These are phyloP conservation scores for Chirona hameri DNA, from an alignment of 2,888 invertebrate species.

Conservation along the genomic window DNA sequence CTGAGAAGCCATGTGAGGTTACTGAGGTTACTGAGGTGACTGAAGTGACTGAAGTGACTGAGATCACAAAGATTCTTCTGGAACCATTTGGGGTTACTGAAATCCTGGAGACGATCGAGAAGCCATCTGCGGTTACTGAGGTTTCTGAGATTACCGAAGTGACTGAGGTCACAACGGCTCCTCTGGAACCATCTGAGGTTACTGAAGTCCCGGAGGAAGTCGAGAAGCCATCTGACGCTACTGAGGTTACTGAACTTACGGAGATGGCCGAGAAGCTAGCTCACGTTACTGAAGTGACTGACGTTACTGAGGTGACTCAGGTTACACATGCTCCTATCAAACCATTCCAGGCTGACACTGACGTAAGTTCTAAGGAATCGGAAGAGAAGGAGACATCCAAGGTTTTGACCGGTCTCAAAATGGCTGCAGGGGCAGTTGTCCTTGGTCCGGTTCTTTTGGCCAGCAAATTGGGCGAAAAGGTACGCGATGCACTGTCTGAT, in stretches of 20 bases:
- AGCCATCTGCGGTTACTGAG: neutral
- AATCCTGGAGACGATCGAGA: neutral
- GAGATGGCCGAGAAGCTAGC: neutral
- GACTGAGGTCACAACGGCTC: neutral
- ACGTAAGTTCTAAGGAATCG: neutral
- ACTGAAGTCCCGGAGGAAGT: neutral
- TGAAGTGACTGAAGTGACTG: neutral
- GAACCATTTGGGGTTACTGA: neutral
- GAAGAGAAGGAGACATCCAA: neutral
- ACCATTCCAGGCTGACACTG: neutral
- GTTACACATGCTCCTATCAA: too few relatives aligned
- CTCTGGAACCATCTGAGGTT: neutral
- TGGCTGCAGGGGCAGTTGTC: too few relatives aligned
- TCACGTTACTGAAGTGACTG: neutral
- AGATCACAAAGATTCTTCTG: neutral
- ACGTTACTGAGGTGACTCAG: neutral
- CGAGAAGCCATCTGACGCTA: neutral
- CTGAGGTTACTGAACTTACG: neutral
- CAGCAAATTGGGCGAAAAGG: too few relatives aligned
- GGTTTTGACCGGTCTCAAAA: neutral
- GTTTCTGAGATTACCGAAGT: neutral
- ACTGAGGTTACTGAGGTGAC: neutral
- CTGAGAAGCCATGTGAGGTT: too few relatives aligned
- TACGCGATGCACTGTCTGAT: too few relatives aligned
- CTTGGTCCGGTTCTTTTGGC: too few relatives aligned